Evolutionary conservation across 2,888 invertebrate species (phyloP), one percentile per base, ranked within the genome.

Genomic region (Chloroclystis v-ata): DNA sequence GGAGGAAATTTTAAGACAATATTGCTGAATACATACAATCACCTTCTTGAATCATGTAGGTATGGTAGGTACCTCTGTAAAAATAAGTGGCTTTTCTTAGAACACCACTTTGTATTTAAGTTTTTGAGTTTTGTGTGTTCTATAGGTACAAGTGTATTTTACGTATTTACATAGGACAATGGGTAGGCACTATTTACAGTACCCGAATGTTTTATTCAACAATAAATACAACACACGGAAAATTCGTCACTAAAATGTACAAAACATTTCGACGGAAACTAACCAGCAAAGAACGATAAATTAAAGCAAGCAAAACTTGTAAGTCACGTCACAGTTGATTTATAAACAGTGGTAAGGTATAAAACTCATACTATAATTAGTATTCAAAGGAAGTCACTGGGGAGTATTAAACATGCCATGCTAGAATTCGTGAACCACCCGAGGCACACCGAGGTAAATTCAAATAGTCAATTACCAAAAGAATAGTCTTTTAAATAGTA

Each of bases 351-450:
- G 52, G 49, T 57, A 50, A 55, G 54, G 60, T 61, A 65, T 64
- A 60, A 58, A 63, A 63, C 60, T 62, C 60, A 60, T 63, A 55
- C 49, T 60, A 63, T 69, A 77, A 78, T 78, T 77, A 75, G 77
- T 75, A 77, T 77, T 72, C 76, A 65, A 58, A 59, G 61, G 64
- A 58, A 62, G 57, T 59, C 57, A 52, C 61, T 50, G 45, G 58
- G 65, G 69, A 71, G 69, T 71, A 73, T 68, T 65, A 69, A 57
- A 54, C 59, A 60, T 59, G 67, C 57, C 60, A 65, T 61, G 67
- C 56, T 65, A 52, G 61, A 64, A 62, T 66, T 69, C 67, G 64
- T 70, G 64, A 62, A 55, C 57, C 24, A 28, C 25, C 52, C 38
- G 59, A 65, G 58, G 63, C 32, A 66, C 53, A 9, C 59, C 2